Evolutionary conservation across 2,797 vertebrate species (phyloP).

Genomic region (Coilia nasus): DNA sequence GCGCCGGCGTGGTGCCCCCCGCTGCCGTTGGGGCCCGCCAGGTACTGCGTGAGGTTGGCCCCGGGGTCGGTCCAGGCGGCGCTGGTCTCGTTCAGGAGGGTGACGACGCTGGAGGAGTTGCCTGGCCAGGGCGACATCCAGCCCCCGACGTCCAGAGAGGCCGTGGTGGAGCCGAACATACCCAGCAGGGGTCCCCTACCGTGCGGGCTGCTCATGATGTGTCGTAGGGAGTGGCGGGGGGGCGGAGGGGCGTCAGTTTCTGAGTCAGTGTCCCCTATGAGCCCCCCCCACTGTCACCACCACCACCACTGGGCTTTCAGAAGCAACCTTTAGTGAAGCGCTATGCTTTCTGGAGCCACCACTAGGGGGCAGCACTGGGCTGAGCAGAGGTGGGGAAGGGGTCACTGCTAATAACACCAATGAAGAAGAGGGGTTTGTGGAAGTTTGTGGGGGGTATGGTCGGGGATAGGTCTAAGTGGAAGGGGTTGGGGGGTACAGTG

Average conservation of each 20-base stretch:
- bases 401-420: constrained; percentile 12
- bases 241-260: background rate
- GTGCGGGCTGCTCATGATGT: constrained; percentile 44
- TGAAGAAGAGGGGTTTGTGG: constrained; percentile 12
- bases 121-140: constrained; percentile 53
- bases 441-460: background rate
- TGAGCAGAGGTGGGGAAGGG: background rate
- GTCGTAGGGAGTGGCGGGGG: background rate
- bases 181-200: constrained; percentile 40
- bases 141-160: constrained; percentile 45
- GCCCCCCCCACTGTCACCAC: background rate
- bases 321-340: background rate
- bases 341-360: background rate
- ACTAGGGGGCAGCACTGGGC: constrained; percentile 19
- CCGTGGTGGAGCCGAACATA: constrained; percentile 49
- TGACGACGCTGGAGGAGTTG: constrained; percentile 31
- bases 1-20: background rate
- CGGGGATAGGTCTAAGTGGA: too few species aligned
- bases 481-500: too few species aligned
- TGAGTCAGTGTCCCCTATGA: constrained; percentile 16
- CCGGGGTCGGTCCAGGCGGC: constrained; percentile 31
- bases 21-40: background rate
- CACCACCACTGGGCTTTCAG: background rate
- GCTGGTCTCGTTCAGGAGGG: constrained; percentile 51
- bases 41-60: constrained; percentile 34